Evolutionary conservation across 2,113 vertebrate species (phyloP).

Genomic region (Neoarius graeffei): DNA sequence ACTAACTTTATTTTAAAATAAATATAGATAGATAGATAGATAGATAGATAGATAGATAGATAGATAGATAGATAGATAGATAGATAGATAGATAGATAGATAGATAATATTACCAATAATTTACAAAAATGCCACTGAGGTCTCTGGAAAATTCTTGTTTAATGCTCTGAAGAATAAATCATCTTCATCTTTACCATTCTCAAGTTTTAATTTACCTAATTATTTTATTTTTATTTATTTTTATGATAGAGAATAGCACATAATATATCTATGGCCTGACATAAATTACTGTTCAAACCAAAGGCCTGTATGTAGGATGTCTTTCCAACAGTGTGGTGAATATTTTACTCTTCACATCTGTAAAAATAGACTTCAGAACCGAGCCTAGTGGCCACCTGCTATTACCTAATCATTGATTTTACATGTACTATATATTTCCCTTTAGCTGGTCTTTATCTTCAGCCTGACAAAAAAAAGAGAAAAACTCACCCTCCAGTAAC

Average conservation of each 20-base stretch:
- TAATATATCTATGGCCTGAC: neutral
- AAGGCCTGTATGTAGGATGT: neutral
- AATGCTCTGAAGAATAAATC: neutral
- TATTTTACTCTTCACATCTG: neutral
- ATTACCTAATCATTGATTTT: conserved; percentile 29
- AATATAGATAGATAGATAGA: too few species aligned
- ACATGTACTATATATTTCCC: conserved; percentile 25
- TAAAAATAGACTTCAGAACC: neutral
- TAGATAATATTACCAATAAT: neutral
- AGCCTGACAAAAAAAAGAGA: neutral
- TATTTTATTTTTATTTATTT: neutral
- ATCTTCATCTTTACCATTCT: neutral
- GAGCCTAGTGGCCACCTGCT: neutral
- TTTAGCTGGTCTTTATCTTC: conserved; percentile 25
- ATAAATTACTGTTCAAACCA: neutral
- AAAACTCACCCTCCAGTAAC: conserved; percentile 42
- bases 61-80: neutral
- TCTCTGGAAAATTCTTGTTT: neutral
- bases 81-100: neutral
- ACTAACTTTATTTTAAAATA: too few species aligned
- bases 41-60: too few species aligned
- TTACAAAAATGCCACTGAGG: neutral
- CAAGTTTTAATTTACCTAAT: neutral
- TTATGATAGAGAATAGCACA: neutral
- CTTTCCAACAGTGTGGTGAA: neutral